Evolutionary conservation across 2,888 invertebrate species (phyloP).

Genomic region (Thalpophila matura): DNA sequence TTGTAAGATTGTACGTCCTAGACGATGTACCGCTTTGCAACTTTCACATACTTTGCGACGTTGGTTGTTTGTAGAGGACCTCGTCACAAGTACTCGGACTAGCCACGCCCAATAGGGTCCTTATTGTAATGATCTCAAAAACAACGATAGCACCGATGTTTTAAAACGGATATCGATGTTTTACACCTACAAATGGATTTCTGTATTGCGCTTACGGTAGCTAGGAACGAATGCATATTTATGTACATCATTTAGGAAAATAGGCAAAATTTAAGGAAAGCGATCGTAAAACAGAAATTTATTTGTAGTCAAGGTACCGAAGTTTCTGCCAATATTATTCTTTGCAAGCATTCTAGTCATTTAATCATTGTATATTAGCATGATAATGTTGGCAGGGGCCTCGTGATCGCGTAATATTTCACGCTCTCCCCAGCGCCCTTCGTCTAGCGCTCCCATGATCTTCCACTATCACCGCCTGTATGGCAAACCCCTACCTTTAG

Average conservation of each 20-base stretch:
- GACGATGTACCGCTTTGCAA: slow-evolving; percentile 72
- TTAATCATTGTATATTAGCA: slow-evolving; percentile 48
- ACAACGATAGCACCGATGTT: slow-evolving; percentile 66
- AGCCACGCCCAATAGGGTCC: slow-evolving; percentile 42
- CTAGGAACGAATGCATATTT: slow-evolving; percentile 52
- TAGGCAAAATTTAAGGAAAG: slow-evolving; percentile 62
- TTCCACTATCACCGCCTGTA: slow-evolving; percentile 85
- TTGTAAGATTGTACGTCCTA: slow-evolving; percentile 68
- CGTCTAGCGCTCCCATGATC: slow-evolving; percentile 86
- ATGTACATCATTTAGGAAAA: slow-evolving; percentile 57
- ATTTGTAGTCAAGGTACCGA: slow-evolving; percentile 65
- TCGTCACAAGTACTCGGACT: slow-evolving; percentile 31
- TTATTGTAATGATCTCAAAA: slow-evolving; percentile 63
- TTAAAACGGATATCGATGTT: slow-evolving; percentile 58
- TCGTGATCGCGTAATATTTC: slow-evolving; percentile 66
- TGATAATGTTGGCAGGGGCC: slow-evolving; percentile 61
- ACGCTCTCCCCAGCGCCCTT: slow-evolving; percentile 82
- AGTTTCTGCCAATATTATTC: slow-evolving; percentile 65
- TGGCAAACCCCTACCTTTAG: slow-evolving; percentile 78
- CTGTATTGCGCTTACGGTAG: slow-evolving; percentile 65
- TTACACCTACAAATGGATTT: slow-evolving; percentile 67
- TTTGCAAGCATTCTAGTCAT: slow-evolving; percentile 49
- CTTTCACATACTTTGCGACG: slow-evolving; percentile 71
- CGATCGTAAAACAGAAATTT: slow-evolving; percentile 70
- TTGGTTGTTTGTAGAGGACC: slow-evolving; percentile 58